Base-by-base conservation (phyloP, 1,140 invertebrate species). In the Eumaeus atala region DNA sequence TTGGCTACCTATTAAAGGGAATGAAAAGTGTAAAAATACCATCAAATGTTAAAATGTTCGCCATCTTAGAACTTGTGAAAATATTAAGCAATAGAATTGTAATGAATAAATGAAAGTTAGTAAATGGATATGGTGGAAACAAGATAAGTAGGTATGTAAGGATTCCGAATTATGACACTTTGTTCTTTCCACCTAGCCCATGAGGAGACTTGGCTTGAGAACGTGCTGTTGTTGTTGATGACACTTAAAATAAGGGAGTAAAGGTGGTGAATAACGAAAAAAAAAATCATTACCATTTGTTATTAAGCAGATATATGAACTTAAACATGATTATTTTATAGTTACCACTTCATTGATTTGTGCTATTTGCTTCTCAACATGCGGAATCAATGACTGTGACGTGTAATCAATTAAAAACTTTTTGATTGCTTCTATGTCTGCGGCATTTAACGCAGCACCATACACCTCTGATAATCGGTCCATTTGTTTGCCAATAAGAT, bases 371-470 rank as follows among this genome's bases (percentile, higher is more conserved):
- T 93, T 92, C 77, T 99, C 97, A 42, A 96, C 92, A 84, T 96
- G 96, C 28, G 97, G 97, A 54, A 98, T 89, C 28, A 99, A 84
- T 18, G 95, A 94, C 72, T 94, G 92, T n/a, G 92, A 89, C 66
- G 93, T 91, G 88, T 97, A 98, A 60, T 98, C 96, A 65, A 95
- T 92, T 28, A 98, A 91, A 72, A 98, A 93, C 50, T 91, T 90
- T 66, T 94, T 92, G 33, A 98, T 90, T 67, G 93, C 91, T 67
- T 98, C 95, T 18, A 96, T 81, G 88, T 99, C 97, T 71, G 92
- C 91, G 0, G 90, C 83, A 34, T 93, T 93, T 36, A 98, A 87
- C 77, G 92, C 93, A 58, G 89, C 85, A 52, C 96, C 96, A 86
- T 94, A 93, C 1, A 84, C 64, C 64, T 88, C 85, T 38, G 83